These are phyloP conservation scores for Manacus vitellinus DNA, from an alignment of 2,113 vertebrate species.

Conservation along the genomic window DNA sequence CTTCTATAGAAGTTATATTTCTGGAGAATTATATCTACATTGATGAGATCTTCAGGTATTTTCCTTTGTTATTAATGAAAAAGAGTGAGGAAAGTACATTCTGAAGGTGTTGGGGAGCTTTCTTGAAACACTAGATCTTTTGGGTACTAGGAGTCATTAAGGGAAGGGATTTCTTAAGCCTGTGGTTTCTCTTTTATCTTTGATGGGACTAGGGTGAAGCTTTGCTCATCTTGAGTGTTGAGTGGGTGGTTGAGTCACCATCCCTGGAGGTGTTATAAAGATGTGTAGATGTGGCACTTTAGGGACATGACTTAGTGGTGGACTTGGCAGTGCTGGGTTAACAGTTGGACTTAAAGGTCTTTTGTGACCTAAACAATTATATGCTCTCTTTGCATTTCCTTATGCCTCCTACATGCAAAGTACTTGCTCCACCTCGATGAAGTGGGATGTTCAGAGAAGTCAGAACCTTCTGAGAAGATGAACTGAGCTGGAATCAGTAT, in stretches of 20 bases:
- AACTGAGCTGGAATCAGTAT: not conserved
- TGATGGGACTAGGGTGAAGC: not conserved
- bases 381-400: not conserved
- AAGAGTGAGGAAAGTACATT: not conserved
- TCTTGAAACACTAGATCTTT: not conserved
- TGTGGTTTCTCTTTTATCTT: not conserved
- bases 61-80: not conserved
- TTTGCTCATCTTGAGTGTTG: not conserved
- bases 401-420: not conserved
- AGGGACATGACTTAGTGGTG: not conserved
- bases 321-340: not conserved
- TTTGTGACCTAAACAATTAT: not conserved
- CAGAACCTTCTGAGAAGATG: not conserved
- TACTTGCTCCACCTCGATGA: not conserved
- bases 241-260: not conserved
- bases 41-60: not conserved
- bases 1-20: not conserved
- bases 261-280: not conserved
- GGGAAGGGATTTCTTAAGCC: not conserved
- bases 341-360: not conserved
- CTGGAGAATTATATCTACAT: not conserved
- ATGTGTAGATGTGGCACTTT: not conserved
- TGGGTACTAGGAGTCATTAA: not conserved
- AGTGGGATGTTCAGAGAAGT: constrained; percentile 6
- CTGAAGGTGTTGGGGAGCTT: not conserved